phyloP scores from a whole-genome alignment of 1,140 invertebrate species.

The Melanaphis sacchari region DNA sequence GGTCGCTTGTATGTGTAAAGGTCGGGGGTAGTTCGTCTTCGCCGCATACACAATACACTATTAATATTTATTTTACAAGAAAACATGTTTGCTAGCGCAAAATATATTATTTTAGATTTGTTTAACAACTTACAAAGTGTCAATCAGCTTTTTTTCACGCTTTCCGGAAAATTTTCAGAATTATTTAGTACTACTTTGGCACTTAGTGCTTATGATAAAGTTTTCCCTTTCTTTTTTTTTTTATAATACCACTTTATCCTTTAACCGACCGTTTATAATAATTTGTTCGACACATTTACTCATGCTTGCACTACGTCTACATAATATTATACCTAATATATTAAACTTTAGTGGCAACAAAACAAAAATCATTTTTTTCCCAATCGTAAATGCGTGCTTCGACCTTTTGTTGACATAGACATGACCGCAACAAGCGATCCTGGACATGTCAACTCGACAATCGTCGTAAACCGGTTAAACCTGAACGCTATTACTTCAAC shows the following conservation, averaged over 20 bases:
- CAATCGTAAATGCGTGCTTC: background rate
- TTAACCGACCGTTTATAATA: background rate
- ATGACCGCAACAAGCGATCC: background rate
- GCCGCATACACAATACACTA: background rate
- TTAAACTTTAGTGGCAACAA: background rate
- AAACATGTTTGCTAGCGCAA: background rate
- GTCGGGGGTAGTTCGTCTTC: background rate
- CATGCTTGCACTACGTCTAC: background rate
- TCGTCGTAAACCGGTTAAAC: conserved; percentile 38
- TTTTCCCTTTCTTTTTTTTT: background rate
- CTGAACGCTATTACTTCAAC: background rate
- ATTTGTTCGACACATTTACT: background rate
- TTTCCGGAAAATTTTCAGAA: background rate
- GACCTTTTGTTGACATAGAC: background rate
- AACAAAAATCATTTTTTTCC: background rate
- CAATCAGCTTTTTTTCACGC: background rate
- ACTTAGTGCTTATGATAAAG: background rate
- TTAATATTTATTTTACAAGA: background rate
- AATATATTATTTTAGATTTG: background rate
- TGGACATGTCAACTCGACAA: background rate
- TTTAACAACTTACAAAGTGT: background rate
- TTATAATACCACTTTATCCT: background rate
- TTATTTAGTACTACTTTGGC: background rate
- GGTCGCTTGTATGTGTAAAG: background rate
- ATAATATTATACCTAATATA: background rate